Evolutionary conservation across 2,888 invertebrate species (phyloP).

Genomic region (Capitulum mitella): DNA sequence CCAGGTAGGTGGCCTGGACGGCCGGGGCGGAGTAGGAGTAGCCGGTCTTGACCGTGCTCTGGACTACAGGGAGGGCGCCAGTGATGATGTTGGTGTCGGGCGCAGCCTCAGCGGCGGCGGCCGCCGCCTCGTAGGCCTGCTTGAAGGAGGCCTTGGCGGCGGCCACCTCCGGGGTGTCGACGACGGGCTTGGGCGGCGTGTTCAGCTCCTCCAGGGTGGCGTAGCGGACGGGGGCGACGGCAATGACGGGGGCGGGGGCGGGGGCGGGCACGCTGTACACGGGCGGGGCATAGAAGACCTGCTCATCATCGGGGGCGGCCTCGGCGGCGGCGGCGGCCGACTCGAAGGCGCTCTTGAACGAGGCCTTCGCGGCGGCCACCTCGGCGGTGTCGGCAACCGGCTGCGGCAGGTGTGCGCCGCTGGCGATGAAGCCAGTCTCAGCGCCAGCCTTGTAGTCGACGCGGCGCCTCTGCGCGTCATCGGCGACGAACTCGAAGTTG

Average conservation of each 20-base stretch:
- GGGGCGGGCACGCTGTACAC: conserved; percentile 6
- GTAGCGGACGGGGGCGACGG: neutral
- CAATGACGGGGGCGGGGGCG: neutral
- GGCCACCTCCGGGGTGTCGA: neutral
- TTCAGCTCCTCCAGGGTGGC: neutral
- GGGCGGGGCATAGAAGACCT: neutral
- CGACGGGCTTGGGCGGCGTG: neutral
- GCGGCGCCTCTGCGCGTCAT: conserved; percentile 36
- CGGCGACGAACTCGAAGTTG: conserved; percentile 36
- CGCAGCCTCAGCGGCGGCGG: conserved; percentile 24
- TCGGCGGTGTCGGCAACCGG: neutral
- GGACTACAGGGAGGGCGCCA: neutral
- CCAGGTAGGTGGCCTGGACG: neutral
- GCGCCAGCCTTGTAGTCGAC: conserved; percentile 35
- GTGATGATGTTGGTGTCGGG: conserved; percentile 25
- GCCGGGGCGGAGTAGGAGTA: neutral
- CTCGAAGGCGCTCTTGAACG: too few relatives aligned
- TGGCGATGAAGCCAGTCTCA: conserved; percentile 34
- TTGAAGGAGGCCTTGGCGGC: neutral
- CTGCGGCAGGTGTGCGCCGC: conserved; percentile 27
- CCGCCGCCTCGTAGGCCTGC: neutral
- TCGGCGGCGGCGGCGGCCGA: conserved; percentile 20
- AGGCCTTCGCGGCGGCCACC: too few relatives aligned
- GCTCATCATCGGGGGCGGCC: neutral
- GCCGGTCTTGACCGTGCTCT: neutral